A percentile compares a stretch with the other conserved stretches of the same genome.
phyloP scores from a whole-genome alignment of 2,888 invertebrate genomes.

The Sarcophaga carnaria region DNA sequence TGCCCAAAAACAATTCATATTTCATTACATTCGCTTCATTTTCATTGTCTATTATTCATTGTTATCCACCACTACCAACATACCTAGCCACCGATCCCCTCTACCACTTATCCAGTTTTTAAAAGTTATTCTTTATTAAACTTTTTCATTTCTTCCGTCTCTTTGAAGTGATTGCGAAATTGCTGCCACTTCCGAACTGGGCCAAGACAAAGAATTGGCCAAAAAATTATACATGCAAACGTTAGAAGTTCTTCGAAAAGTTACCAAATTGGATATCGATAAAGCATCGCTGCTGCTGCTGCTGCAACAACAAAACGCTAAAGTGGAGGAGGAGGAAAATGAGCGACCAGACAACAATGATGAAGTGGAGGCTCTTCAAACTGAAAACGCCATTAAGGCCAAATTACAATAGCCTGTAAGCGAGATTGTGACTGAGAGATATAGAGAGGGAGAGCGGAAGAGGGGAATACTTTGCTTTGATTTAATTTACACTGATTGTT shows the following conservation, averaged over 20 bases:
- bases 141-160: conserved; percentile 74
- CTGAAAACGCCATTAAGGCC: conserved; percentile 19
- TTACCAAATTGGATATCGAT: conserved; percentile 76
- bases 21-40: conserved; percentile 32
- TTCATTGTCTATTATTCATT: conserved; percentile 37
- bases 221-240: conserved; percentile 81
- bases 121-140: conserved; percentile 33
- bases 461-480: too few species aligned
- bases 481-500: neutral
- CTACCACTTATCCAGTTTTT: conserved; percentile 46
- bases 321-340: conserved; percentile 1
- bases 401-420: conserved; percentile 25
- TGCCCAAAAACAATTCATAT: conserved; percentile 20
- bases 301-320: neutral
- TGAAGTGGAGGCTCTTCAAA: conserved; percentile 45
- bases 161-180: conserved; percentile 84
- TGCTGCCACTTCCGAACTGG: conserved; percentile 82
- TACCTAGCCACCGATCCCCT: too few species aligned
- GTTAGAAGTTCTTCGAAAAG: conserved; percentile 77
- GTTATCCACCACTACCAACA: neutral
- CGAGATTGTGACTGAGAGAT: too few species aligned
- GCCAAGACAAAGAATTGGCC: conserved; percentile 83
- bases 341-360: conserved; percentile 31
- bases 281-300: conserved; percentile 70
- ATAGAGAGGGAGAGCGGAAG: neutral